Percentiles rank a stretch among this genome's conserved stretches.
These are phyloP conservation scores for Paracanthobrama guichenoti DNA, from an alignment of 2,113 vertebrate genomes.

Conservation along the genomic window DNA sequence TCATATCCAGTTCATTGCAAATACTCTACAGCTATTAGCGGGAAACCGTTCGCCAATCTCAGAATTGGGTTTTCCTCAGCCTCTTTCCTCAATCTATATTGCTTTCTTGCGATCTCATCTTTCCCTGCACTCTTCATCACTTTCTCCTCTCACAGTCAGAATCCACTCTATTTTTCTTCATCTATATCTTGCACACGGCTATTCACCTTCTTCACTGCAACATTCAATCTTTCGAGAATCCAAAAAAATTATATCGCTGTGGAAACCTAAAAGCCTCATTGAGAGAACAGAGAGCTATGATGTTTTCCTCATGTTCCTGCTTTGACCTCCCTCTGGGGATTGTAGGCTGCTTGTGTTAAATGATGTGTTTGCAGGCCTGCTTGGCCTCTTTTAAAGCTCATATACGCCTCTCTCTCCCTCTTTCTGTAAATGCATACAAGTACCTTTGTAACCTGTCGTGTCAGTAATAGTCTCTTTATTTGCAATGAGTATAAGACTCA, in stretches of 20 bases:
- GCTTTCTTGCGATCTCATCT: constrained; percentile 33
- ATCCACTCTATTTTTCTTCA: constrained; percentile 42
- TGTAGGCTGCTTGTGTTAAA: constrained; percentile 28
- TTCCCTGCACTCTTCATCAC: background rate
- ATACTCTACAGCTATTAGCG: background rate
- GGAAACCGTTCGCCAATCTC: background rate
- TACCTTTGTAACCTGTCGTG: background rate
- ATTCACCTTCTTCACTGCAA: constrained; percentile 19
- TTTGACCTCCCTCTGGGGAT: constrained; percentile 37
- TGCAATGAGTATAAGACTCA: too few relatives aligned
- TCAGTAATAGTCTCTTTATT: background rate
- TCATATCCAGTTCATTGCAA: constrained; percentile 13
- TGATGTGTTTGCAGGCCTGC: constrained; percentile 31
- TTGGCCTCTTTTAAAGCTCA: constrained; percentile 32
- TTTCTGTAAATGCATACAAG: background rate
- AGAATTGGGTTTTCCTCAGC: constrained; percentile 23
- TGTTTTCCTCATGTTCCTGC: background rate
- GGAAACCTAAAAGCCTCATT: constrained; percentile 38
- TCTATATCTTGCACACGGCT: background rate
- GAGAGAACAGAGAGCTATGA: constrained; percentile 32
- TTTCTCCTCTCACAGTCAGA: constrained; percentile 42
- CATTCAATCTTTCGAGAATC: constrained; percentile 4
- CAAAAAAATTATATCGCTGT: constrained; percentile 5
- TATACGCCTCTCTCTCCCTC: constrained; percentile 1
- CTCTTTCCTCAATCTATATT: constrained; percentile 41